Base-by-base conservation (phyloP, 2,797 vertebrate genomes). In the Cyprinella venusta region DNA sequence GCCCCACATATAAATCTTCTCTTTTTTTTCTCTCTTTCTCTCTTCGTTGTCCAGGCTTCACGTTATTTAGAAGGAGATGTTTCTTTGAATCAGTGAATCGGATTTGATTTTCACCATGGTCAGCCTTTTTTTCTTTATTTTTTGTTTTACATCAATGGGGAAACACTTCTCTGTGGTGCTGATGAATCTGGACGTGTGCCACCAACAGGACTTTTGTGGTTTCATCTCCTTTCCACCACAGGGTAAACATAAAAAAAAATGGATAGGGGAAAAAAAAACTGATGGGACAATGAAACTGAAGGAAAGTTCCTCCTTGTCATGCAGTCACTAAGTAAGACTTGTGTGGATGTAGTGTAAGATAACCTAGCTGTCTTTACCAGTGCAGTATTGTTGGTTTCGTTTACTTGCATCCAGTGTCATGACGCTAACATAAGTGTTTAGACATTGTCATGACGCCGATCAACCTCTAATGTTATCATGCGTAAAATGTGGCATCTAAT, bases 311-410 rank as follows among this genome's bases (percentile, higher is more conserved):
- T 83, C 67, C 67, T 83, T 50, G 67, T 77, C 81, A 77, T 78
- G 48, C 81, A 68, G 48, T 82, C 72, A 76, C 63, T 75, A 52
- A 64, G 59, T 81, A 83, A 64, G 75, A 71, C 75, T 71, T 78
- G 75, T 82, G 64, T 83, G 74, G 82, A 78, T 83, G 67, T 83
- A 78, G 82, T 83, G 75, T 78, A 83, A 76, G 81, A 61, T 83
- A 78, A 83, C 54, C 54, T 83, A 78, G 75, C 82, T 83, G 65
- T 83, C 75, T 83, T 83, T 70, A 76, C 63, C 36, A 83, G 74
- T 83, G 81, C 72, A 45, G 81, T 82, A 76, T 82, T 52, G 61
- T 76, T 76, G 71, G 80, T 76, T 82, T 82, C 24, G 69, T 76
- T 74, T 81, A 81, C 79, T 71, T 68, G 48, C 81, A 82, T 83